Evolutionary conservation across 2,888 invertebrate genomes (phyloP), one percentile per base, ranked within the genome.

Genomic region (Drosophila paramelanica): DNA sequence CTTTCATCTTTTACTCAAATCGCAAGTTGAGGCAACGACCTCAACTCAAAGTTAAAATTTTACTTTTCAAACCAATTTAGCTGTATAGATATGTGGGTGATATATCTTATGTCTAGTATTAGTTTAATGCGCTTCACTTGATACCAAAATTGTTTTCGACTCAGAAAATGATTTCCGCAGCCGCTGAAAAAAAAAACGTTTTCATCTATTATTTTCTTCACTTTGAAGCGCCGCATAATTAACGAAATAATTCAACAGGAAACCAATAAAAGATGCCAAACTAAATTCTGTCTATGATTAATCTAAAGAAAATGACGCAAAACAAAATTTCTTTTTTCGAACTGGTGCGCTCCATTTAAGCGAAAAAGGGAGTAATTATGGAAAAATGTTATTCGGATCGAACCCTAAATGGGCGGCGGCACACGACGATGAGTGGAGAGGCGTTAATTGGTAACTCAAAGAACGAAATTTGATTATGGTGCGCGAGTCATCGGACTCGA

Each of bases 161-260:
- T 25, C 31, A 10, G 23, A 33, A 55, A 49, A 43, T 39, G 36
- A 60, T 61, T 61, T 69, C 70, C 69, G 46, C 45, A 47, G 20
- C 31, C n/a, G 47, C 5, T 36, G 7, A 45, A 11, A 38, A 56
- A 51, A 57, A 53, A 56, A 51, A 57, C 51, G 55, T 67, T 76
- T 73, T 47, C 57, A 47, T 53, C 20, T 42, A 14, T 39, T 42
- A 17, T 20, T 11, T 39, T 55, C 66, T 78, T 67, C 46, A 68
- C 82, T 85, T 88, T 83, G 88, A 88, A 73, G 61, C 64, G 62
- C 86, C 88, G 88, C 71, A 62, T 74, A 88, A 79, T 88, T 81
- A 88, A 72, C 71, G 57, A 71, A 83, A 64, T 88, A 83, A 79
- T 82, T 88, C 82, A 83, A 88, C 82, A 83, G 82, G 82, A 88